Evolutionary conservation across 1,140 invertebrate species (phyloP).

Genomic region (Drosophila sulfurigaster): DNA sequence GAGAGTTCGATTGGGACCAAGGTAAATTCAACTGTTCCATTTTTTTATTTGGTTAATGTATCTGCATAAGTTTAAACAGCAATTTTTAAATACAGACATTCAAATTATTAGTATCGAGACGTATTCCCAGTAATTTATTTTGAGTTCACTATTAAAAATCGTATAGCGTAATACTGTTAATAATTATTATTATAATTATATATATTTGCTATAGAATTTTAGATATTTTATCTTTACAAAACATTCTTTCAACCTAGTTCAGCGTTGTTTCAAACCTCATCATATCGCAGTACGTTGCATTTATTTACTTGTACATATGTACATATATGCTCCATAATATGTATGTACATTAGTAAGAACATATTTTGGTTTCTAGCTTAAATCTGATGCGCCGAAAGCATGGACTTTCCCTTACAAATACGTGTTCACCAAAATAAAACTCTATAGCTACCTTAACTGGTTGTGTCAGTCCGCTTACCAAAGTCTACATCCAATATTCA

Average conservation of each 20-base stretch:
- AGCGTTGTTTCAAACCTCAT: conserved; percentile 16
- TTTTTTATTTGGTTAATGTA: conserved; percentile 55
- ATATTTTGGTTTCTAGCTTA: conserved; percentile 4
- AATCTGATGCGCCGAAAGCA: background rate
- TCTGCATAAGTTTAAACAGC: conserved; percentile 48
- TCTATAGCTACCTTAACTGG: too few relatives aligned
- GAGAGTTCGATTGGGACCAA: conserved; percentile 85
- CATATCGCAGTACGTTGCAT: conserved; percentile 24
- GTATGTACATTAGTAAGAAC: too few relatives aligned
- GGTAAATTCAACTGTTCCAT: conserved; percentile 72
- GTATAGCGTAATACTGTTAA: conserved; percentile 16
- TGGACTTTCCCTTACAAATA: background rate
- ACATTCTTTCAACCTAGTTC: conserved; percentile 18
- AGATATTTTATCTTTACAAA: conserved; percentile 16
- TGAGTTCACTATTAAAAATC: conserved; percentile 16
- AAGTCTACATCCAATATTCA: background rate
- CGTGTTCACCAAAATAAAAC: background rate
- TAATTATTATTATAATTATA: conserved; percentile 22
- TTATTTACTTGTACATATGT: background rate
- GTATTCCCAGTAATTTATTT: conserved; percentile 27
- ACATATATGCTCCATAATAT: background rate
- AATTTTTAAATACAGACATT: conserved; percentile 30
- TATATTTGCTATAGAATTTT: conserved; percentile 27
- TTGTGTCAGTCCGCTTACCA: background rate
- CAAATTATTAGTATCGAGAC: conserved; percentile 16